Conservation (phyloP, 2,797 vertebrate species). For the Malacoraja senta region DNA sequence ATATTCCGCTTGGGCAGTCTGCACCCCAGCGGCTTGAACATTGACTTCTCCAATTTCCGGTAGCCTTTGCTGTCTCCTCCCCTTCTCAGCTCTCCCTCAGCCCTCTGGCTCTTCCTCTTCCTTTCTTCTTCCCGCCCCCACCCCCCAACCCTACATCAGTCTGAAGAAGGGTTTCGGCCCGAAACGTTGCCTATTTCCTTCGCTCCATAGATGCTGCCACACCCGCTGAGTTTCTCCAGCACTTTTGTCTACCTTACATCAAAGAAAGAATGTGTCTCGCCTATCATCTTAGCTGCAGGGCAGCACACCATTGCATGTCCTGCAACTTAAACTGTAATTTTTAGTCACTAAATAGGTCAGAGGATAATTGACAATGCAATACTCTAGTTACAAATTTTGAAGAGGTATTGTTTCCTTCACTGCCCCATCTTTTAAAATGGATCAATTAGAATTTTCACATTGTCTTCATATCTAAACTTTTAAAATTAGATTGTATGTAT, state of each 20-base stretch:
- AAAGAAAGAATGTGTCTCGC: not conserved
- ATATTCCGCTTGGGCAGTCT: too few species aligned
- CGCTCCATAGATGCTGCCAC: too few species aligned
- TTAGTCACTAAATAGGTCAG: not conserved
- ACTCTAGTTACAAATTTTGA: not conserved
- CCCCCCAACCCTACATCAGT: too few species aligned
- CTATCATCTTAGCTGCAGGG: not conserved
- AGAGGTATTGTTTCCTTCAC: not conserved
- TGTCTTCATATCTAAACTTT: not conserved
- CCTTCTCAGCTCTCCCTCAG: too few species aligned
- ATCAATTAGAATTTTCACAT: not conserved
- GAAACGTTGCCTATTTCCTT: too few species aligned
- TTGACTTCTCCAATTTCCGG: too few species aligned
- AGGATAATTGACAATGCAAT: not conserved
- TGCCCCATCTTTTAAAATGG: not conserved
- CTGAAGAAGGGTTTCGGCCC: too few species aligned
- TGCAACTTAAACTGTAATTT: not conserved
- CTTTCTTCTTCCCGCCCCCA: too few species aligned
- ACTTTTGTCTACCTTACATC: not conserved
- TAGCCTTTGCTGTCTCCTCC: too few species aligned
- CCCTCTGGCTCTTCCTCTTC: too few species aligned
- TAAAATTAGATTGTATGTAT: not conserved
- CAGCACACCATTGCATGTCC: not conserved
- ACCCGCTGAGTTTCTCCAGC: too few species aligned
- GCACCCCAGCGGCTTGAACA: too few species aligned